A percentile compares a stretch with the other conserved stretches of the same genome.
These are phyloP conservation scores for Gandaritis pyraliata DNA, from an alignment of 2,888 invertebrate species.

Conservation along the genomic window DNA sequence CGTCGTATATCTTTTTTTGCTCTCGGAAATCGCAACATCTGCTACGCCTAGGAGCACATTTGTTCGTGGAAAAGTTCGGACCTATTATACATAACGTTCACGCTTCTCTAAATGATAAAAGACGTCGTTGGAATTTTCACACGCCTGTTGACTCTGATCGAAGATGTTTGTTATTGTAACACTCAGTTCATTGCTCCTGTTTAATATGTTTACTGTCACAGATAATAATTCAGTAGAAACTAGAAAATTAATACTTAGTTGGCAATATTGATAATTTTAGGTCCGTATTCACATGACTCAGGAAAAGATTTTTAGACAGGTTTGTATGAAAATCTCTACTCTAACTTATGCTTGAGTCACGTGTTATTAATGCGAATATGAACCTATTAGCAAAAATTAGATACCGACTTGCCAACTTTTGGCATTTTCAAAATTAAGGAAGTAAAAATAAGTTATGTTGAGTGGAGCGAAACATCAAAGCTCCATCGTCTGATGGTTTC, in stretches of 20 bases:
- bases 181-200: conserved; percentile 28
- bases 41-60: conserved; percentile 54
- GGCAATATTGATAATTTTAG: too few species aligned
- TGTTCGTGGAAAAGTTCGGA: conserved; percentile 51
- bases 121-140: conserved; percentile 42
- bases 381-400: too few species aligned
- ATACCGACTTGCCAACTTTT: too few species aligned
- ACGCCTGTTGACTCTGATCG: conserved; percentile 36
- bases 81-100: conserved; percentile 51
- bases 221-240: neutral
- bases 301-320: too few species aligned
- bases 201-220: neutral
- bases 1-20: conserved; percentile 73
- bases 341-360: too few species aligned
- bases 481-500: conserved; percentile 57
- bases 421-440: conserved; percentile 1
- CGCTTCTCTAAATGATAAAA: conserved; percentile 51
- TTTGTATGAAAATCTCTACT: too few species aligned
- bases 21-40: conserved; percentile 77
- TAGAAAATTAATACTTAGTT: too few species aligned
- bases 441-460: conserved; percentile 30
- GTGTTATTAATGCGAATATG: too few species aligned
- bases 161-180: conserved; percentile 29
- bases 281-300: too few species aligned
- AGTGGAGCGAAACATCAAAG: conserved; percentile 62